Evolutionary conservation across 2,113 vertebrate genomes (phyloP).

Genomic region (Phasianus colchicus): DNA sequence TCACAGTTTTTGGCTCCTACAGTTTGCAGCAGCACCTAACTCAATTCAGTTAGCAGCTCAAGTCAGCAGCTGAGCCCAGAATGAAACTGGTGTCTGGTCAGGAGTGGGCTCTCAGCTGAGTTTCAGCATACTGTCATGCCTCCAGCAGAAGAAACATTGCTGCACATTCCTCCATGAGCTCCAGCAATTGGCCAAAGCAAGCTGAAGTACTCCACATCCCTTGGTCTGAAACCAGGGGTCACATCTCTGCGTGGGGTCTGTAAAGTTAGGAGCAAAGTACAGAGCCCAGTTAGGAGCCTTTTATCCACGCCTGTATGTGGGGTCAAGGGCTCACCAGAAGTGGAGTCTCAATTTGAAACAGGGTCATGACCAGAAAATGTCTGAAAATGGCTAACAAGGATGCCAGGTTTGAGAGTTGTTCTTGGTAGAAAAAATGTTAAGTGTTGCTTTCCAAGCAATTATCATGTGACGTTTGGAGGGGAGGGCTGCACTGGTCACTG

Average conservation of each 20-base stretch:
- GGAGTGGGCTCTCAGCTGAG: background rate
- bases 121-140: background rate
- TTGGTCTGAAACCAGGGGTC: background rate
- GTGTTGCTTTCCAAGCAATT: constrained; percentile 1
- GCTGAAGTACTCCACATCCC: rapidly evolving
- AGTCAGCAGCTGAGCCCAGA: background rate
- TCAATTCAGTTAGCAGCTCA: background rate
- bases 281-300: background rate
- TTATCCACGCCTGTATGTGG: background rate
- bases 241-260: background rate
- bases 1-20: background rate
- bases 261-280: background rate
- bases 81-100: background rate
- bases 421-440: background rate
- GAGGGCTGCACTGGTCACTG: background rate
- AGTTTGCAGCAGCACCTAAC: background rate
- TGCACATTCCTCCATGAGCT: background rate
- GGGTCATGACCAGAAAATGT: background rate
- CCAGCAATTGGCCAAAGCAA: background rate
- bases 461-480: background rate
- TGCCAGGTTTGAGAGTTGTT: background rate
- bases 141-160: background rate
- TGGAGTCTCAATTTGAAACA: background rate
- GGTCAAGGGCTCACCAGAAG: background rate
- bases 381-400: background rate